Base-by-base conservation (phyloP, 2,797 vertebrate genomes). In the Enteromius radiatus region DNA sequence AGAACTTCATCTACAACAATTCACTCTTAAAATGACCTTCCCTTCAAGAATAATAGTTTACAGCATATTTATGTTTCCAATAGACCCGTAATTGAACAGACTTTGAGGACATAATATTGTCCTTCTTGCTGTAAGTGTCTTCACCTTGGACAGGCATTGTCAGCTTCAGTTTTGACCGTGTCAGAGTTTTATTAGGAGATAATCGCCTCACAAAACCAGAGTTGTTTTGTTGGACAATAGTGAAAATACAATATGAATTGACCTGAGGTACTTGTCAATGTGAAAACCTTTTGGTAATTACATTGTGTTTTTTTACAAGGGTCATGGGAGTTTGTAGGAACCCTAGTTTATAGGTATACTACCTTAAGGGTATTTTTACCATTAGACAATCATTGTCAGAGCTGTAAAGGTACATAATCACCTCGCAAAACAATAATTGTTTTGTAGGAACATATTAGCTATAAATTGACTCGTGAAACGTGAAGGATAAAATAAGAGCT, bases 131-230 rank as follows among this genome's bases (percentile, higher is more conserved):
- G 74, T 56, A 64, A 81, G 78, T 73, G 67, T 47, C 73, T 78
- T 85, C 65, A 85, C 84, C 86, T 85, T 85, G 81, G 31, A 80
- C 56, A 26, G 68, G 23, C 41, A 43, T 80, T 78, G 11, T 64
- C 67, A 73, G 73, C 63, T 33, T 75, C 67, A 15, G 8, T 73
- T 76, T 64, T 84, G 59, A 67, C 64, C 5, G 61, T 79, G 54
- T 76, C 54, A 3, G 21, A 38, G 38, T 10, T 41, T 70, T 63
- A 49, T 23, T 61, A 23, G 28, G 10, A 73, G 79, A 52, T 76
- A 61, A 69, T 80, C 12, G 11, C 26, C 36, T 43, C 5, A 8
- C 28, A 64, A 67, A 73, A 74, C 3, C 6, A 12, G 1, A 43
- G 45, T 41, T 26, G 36, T 84, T 74, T 52, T 54, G 52, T 63